Evolutionary conservation across 2,113 vertebrate species (phyloP).

Genomic region (Ciconia maguari): DNA sequence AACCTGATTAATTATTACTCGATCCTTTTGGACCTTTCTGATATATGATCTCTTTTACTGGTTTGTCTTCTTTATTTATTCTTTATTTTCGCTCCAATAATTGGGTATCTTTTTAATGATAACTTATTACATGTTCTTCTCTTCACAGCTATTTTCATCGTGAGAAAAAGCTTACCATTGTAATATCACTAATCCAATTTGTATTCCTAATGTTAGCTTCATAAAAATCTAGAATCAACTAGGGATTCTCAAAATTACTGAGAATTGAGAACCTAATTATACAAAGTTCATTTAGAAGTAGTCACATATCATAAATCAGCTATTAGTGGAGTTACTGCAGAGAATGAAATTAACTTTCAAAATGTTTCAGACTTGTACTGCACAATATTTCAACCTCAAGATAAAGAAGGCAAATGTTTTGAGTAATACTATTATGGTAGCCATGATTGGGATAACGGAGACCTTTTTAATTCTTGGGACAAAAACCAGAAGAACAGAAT

Average conservation of each 20-base stretch:
- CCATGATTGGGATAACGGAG: background rate
- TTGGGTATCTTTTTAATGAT: background rate
- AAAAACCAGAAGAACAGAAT: background rate
- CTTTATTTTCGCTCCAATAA: background rate
- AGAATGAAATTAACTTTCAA: conserved; percentile 39
- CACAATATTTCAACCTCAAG: background rate
- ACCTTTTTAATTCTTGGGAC: background rate
- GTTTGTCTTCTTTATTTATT: background rate
- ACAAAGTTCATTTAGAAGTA: conserved; percentile 49
- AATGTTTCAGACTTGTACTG: background rate
- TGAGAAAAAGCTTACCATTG: conserved; percentile 25
- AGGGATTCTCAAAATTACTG: conserved; percentile 49
- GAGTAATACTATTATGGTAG: background rate
- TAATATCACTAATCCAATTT: conserved; percentile 47
- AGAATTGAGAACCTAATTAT: conserved; percentile 60
- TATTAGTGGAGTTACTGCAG: conserved; percentile 13
- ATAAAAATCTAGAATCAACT: conserved; percentile 51
- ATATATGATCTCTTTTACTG: background rate
- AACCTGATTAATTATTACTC: background rate
- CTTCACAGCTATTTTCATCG: conserved; percentile 7
- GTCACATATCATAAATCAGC: conserved; percentile 51
- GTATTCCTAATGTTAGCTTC: conserved; percentile 33
- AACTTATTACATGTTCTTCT: background rate
- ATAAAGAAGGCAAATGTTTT: background rate
- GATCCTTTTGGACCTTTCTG: background rate